Base-by-base conservation (phyloP, 1,140 invertebrate genomes). In the Neodiprion pinetum region DNA sequence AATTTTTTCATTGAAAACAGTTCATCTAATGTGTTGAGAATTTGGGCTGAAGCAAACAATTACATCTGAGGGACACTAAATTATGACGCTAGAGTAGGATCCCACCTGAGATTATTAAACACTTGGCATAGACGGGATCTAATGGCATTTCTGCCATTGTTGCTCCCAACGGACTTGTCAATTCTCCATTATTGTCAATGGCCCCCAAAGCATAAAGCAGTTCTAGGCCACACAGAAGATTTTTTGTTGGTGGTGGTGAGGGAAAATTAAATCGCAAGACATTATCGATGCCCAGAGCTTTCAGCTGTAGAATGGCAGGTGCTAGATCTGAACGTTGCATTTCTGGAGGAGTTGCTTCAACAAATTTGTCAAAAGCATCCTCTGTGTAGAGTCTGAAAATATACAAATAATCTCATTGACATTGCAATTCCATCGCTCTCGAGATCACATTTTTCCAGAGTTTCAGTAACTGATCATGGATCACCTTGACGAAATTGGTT, bases 211-310 rank as follows among this genome's bases (percentile, higher is more conserved):
- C 97, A 88, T 94, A 98, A 0, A 99, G 88, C 7, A 97, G 90
- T 86, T 99, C 97, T 40, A 99, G 80, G 0, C 94, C 96, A 40
- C 93, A 88, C 0, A 97, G 88, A n/a, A 99, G 89, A 88, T 96
- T 96, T 83, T 94, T 93, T 4, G 96, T 94, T 0, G 98, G 97
- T 0, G 98, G 98, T 0, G 96, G 93, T 1, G 93, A 95, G 1
- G 95, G 94, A 84, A 97, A 96, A 80, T 94, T 92, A 82, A 97
- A 97, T 78, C 94, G 90, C 9, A 96, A 82, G 48, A 96, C 91
- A 85, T 99, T 99, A 74, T 95, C 92, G 71, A 99, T 97, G 0
- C 98, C 98, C 0, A 99, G 86, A 5, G 98, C 97, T 90, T 99
- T 99, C 9, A 99, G 84, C 84, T 98, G 97, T 2, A 99, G 86